Evolutionary conservation across 2,113 vertebrate genomes (phyloP), one percentile per base, ranked within the genome.

Genomic region (Lamprotornis superbus): DNA sequence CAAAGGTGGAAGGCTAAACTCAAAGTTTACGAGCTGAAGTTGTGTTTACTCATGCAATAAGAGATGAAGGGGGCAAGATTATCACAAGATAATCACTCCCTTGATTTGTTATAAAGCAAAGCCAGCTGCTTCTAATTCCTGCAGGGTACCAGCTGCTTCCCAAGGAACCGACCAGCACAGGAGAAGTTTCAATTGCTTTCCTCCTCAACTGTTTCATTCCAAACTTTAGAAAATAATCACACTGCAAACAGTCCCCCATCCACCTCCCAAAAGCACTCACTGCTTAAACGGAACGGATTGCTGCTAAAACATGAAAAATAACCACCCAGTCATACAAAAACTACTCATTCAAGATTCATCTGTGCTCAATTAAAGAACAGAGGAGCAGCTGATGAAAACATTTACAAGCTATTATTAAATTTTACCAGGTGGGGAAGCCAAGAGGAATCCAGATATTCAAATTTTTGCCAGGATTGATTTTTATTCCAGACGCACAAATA

Each of bases 111-210:
- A 92, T 71, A 88, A 94, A 94, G 94, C 73, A 74, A 83, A 92
- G 37, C 76, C 94, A 93, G 90, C 73, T 96, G 90, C 90, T 96
- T 93, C 64, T 79, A 82, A 92, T 76, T 93, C 94, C 95, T 87
- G 57, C 61, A 13, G 5, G 2, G 49, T 42, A 47, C 25, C 56
- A 39, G 52, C 85, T 90, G 76, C 83, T 94, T 95, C 90, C 46
- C 73, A 56, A 94, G 80, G 65, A 95, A 53, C 22, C 37, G 16
- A 5, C n/a, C 49, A 4, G 52, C 65, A 19, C 37, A 67, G 44
- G 56, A 39, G 25, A 96, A 78, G 83, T 81, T 89, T 93, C 83
- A 77, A 13, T 67, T 52, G n/a, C 69, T 83, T 88, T 57, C 37
- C 47, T 90, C 25, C 56, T 93, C 44, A 40, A 83, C 44, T 83